phyloP scores from a whole-genome alignment of 2,888 invertebrate genomes.

The Aquatica leii region DNA sequence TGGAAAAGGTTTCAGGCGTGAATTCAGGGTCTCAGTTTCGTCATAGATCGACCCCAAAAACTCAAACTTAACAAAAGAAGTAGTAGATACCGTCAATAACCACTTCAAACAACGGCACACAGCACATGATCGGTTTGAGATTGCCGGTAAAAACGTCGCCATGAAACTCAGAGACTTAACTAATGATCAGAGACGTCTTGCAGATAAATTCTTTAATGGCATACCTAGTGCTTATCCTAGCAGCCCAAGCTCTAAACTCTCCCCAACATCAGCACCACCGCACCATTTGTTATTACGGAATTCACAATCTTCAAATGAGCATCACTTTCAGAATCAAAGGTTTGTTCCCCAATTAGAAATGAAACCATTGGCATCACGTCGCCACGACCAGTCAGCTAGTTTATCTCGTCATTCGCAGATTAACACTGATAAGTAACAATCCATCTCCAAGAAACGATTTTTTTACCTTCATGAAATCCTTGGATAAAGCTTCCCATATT shows the following conservation, averaged over 20 bases:
- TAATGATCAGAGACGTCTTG: neutral
- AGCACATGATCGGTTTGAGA: neutral
- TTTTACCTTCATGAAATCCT: too few relatives aligned
- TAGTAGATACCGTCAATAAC: neutral
- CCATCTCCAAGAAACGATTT: too few relatives aligned
- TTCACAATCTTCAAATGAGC: too few relatives aligned
- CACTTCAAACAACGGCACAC: neutral
- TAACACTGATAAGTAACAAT: too few relatives aligned
- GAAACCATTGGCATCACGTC: too few relatives aligned
- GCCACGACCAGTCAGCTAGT: too few relatives aligned
- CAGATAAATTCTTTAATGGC: neutral
- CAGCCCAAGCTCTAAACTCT: neutral
- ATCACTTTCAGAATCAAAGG: too few relatives aligned
- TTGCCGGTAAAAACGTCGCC: neutral
- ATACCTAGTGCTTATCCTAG: neutral
- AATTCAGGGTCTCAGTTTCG: neutral
- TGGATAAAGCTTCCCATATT: neutral
- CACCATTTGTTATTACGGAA: neutral
- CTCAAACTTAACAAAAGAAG: neutral
- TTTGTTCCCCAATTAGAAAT: too few relatives aligned
- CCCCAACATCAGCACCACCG: neutral
- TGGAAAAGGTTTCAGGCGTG: neutral
- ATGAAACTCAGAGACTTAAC: neutral
- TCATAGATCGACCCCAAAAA: neutral
- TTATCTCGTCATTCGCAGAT: too few relatives aligned